Evolutionary conservation across 92 coral and sea anemone genomes (phyloP), one percentile per base, ranked within the genome.

Genomic region (Bergia sp.): DNA sequence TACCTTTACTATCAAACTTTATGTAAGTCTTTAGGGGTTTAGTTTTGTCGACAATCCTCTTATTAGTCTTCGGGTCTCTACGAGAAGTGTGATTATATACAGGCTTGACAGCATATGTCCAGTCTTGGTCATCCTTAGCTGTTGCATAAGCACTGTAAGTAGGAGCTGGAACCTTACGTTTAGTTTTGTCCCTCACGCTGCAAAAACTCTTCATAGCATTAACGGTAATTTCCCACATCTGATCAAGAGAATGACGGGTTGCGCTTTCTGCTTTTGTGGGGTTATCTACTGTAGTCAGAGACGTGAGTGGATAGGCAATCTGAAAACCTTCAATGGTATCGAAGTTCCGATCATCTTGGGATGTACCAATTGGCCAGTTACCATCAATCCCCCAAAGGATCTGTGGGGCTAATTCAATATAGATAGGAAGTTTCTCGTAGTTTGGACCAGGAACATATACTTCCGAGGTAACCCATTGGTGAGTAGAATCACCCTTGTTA

Each of bases 151-250:
- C 83, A n/a, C 83, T 79, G 41, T 79, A 79, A 9, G 82, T 78
- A 20, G 82, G 82, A 20, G 82, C 82, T 7, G 82, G 82, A 5
- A 78, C 82, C 82, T 78, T 80, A 37, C 85, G 85, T n/a, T 80
- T 55, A 18, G 85, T 3, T 53, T 80, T 80, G 2, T 55, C 84
- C 72, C 29, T 80, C n/a, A 55, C 45, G 21, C 72, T 80, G 21
- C 85, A 80, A 29, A 80, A 80, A 0, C 29, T 5, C 16, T 80
- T 55, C 71, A 80, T 53, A 55, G 85, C 85, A 55, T 55, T 29
- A 80, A 80, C 85, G 45, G 85, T 80, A 55, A 55, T 55, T 23
- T 80, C 58, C 85, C 85, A 80, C 85, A 55, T 80, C 47, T 53
- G 20, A 37, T 80, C 85, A 53, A 80, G 85, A 37, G 85, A 2